These are phyloP conservation scores for Antechinus flavipes DNA, from an alignment of 2,113 vertebrate genomes.

Conservation along the genomic window DNA sequence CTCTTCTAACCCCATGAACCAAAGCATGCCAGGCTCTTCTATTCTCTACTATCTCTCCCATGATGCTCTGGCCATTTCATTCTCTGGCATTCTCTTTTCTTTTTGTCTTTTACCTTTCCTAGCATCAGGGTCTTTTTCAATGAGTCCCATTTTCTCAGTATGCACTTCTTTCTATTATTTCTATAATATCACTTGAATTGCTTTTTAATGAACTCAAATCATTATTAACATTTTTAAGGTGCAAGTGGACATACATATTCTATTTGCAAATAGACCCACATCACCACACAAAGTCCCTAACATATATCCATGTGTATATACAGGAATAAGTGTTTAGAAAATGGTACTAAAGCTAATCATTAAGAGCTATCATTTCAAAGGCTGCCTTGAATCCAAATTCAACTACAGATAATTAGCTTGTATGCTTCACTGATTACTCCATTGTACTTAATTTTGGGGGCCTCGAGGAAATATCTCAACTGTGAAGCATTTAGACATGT, in stretches of 20 bases:
- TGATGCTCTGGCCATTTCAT: background rate
- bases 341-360: constrained; percentile 27
- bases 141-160: background rate
- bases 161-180: background rate
- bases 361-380: constrained; percentile 61
- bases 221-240: background rate
- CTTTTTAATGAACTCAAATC: background rate
- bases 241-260: background rate
- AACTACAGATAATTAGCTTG: constrained; percentile 69
- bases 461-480: constrained; percentile 55
- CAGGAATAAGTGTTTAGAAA: background rate
- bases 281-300: background rate
- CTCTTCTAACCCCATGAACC: too few relatives aligned
- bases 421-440: constrained; percentile 71
- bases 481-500: constrained; percentile 34
- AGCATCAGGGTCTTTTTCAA: background rate
- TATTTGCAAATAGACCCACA: background rate
- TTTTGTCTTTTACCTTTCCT: background rate
- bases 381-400: constrained; percentile 67
- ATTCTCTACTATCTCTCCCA: too few relatives aligned
- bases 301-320: background rate
- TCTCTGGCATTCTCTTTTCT: background rate
- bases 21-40: too few relatives aligned
- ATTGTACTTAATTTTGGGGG: constrained; percentile 53
- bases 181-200: background rate